phyloP scores from a whole-genome alignment of 2,888 invertebrate species.

The Papilio demoleus region DNA sequence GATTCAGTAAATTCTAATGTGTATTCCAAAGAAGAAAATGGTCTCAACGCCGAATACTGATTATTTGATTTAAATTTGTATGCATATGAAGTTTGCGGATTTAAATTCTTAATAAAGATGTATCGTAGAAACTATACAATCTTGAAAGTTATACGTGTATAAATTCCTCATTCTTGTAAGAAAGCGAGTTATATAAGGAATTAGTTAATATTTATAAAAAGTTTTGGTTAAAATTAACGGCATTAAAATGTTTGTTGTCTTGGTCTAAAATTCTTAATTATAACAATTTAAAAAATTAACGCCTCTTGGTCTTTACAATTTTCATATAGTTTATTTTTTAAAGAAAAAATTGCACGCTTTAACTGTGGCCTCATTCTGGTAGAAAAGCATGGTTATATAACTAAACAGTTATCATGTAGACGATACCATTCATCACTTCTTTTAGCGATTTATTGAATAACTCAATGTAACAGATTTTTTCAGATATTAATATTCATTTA shows the following conservation, averaged over 20 bases:
- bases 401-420: no score
- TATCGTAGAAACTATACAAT: constrained; percentile 1
- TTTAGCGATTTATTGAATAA: no score
- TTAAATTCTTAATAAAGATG: neutral
- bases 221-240: neutral
- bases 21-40: neutral
- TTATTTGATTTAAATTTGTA: constrained; percentile 7
- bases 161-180: constrained; percentile 14
- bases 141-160: constrained; percentile 32
- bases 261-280: no score
- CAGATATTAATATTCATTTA: no score
- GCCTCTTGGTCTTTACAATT: no score
- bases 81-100: neutral
- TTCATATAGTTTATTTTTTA: no score
- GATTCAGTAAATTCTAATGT: neutral
- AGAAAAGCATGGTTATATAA: no score
- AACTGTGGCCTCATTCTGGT: no score
- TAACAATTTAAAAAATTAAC: neutral
- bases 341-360: no score
- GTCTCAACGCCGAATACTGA: neutral
- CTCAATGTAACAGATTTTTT: no score
- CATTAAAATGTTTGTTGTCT: no score
- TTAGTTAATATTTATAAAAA: neutral
- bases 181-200: neutral
- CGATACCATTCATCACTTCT: no score